phyloP scores from a whole-genome alignment of 2,888 invertebrate species.

The Agrilus cyanescens region DNA sequence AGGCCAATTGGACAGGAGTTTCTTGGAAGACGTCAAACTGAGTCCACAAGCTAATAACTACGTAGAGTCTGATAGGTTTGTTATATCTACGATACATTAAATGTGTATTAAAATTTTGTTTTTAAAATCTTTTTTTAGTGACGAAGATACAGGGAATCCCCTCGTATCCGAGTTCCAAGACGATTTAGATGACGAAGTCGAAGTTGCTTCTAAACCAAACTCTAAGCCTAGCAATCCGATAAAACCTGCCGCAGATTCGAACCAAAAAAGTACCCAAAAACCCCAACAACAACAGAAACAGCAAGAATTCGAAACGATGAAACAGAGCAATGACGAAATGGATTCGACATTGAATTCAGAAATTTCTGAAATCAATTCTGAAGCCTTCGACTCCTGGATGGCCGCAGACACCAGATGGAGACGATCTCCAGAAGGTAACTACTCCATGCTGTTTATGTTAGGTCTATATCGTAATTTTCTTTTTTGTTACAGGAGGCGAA shows the following conservation, averaged over 20 bases:
- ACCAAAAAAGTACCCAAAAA: slow-evolving; percentile 20
- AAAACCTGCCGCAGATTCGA: slow-evolving; percentile 5
- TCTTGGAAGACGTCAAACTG: slow-evolving; percentile 54
- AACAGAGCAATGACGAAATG: slow-evolving; percentile 36
- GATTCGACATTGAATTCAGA: slow-evolving; percentile 36
- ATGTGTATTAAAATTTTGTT: neutral
- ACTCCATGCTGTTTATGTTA: slow-evolving; percentile 11
- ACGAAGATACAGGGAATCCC: slow-evolving; percentile 62
- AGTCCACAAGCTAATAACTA: slow-evolving; percentile 32
- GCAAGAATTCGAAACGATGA: slow-evolving; percentile 28
- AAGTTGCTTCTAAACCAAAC: slow-evolving; percentile 24
- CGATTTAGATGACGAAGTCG: slow-evolving; percentile 65
- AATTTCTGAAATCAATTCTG: slow-evolving; percentile 35
- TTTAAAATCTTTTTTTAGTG: slow-evolving; percentile 35
- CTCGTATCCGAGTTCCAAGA: slow-evolving; percentile 75
- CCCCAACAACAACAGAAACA: slow-evolving; percentile 23
- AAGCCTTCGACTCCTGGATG: slow-evolving; percentile 50
- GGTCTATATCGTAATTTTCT: neutral
- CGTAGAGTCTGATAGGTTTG: slow-evolving; percentile 45
- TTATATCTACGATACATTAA: slow-evolving; percentile 3
- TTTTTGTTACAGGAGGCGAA: slow-evolving; percentile 30
- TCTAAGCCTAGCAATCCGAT: slow-evolving; percentile 21
- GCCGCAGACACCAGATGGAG: slow-evolving; percentile 54
- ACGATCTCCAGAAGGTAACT: slow-evolving; percentile 63
- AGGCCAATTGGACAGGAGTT: slow-evolving; percentile 62